Base-by-base conservation (phyloP, 2,888 invertebrate species). In the Encarsia formosa region DNA sequence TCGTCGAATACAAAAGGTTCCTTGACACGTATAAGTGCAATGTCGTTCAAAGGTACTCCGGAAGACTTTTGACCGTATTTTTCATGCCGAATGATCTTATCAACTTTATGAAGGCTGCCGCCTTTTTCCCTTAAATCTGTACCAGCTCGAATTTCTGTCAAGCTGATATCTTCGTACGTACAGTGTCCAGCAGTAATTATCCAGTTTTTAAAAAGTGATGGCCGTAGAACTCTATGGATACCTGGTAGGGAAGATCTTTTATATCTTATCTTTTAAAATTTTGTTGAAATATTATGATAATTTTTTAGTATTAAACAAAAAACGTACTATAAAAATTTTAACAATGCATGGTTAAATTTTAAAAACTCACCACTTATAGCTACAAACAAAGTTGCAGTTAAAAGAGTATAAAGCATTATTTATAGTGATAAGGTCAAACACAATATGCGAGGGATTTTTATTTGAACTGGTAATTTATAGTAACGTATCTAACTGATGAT, bases 1-100 rank as follows among this genome's bases (percentile, higher is more conserved):
- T 73, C 75, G 55, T 69, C 76, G 50, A 79, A 79, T 9, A 66
- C 61, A 26, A 83, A 65, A 1, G 79, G 77, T 18, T 19, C 18
- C 4, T 18, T 8, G 9, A 18, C 18, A 15, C 6, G 19, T 19
- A 4, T 15, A 2, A 18, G 4, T 9, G 37, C 37, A 11, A 26
- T 26, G 26, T 26, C 26, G 26, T 26, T 26, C 6, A 26, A 11
- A 6, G 26, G 26, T 8, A 26, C 26, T 26, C 11, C 11, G 26
- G 6, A 11, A 11, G 26, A 11, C 6, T 11, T 26, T 11, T 11
- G 26, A 8, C 26, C 26, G 26, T 26, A 26, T 11, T 26, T 6
- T 11, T 26, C 26, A 11, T 26, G 26, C 6, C 26, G 26, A 6
- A 26, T 6, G 26, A 26, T 26, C 26, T 11, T 26, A 6, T 8